These are phyloP conservation scores for Paramormyrops hopkinsi DNA, from an alignment of 2,797 vertebrate species.

Conservation along the genomic window DNA sequence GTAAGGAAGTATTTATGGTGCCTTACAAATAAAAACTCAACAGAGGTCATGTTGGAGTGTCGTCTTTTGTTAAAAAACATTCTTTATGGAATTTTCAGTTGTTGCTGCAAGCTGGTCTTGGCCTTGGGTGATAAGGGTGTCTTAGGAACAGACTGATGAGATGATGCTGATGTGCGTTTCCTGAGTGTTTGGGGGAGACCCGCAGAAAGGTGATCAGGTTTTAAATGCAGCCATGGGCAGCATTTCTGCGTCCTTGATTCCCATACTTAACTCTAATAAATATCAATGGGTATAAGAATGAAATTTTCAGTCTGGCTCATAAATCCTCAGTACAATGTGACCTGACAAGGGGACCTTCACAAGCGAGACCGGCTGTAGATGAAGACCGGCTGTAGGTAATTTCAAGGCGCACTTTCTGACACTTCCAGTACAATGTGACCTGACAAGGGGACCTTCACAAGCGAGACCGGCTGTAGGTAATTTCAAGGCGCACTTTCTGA, in stretches of 20 bases:
- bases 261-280: neutral
- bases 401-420: neutral
- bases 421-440: neutral
- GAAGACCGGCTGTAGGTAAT: neutral
- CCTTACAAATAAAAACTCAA: slow-evolving; percentile 73
- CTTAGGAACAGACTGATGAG: neutral
- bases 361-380: too few species aligned
- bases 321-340: neutral
- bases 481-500: neutral
- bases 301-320: neutral
- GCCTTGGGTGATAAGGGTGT: neutral
- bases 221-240: neutral
- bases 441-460: neutral
- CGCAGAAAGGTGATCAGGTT: neutral
- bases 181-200: neutral
- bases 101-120: neutral
- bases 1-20: slow-evolving; percentile 79
- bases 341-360: neutral
- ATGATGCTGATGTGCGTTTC: neutral
- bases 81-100: neutral
- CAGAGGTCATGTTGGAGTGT: neutral
- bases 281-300: neutral
- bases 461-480: neutral
- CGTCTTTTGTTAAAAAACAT: neutral
- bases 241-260: neutral